Conservation (phyloP, 2,888 invertebrate genomes). For the Torymus texanus region DNA sequence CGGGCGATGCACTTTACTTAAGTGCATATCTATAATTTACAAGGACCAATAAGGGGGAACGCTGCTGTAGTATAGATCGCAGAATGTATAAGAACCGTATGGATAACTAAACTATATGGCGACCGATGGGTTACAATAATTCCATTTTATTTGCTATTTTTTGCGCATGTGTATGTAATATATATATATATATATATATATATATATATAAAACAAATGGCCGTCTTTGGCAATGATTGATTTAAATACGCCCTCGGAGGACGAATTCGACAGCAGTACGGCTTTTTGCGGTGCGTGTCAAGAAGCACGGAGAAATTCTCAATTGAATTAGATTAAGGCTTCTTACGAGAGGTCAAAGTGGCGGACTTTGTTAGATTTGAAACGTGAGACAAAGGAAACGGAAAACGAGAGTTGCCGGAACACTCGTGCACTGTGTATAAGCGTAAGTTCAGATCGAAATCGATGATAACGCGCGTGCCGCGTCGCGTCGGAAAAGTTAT, state of each 20-base stretch:
- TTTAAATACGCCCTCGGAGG: neutral
- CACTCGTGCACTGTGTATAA: no score
- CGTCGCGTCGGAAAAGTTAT: no score
- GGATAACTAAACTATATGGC: no score
- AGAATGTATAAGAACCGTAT: neutral
- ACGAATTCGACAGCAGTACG: neutral
- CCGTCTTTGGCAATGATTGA: conserved; percentile 33
- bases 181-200: no score
- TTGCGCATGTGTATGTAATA: neutral
- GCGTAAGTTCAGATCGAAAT: no score
- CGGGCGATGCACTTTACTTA: conserved; percentile 62
- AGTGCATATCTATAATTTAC: conserved; percentile 67
- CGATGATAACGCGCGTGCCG: no score
- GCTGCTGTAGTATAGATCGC: conserved; percentile 26
- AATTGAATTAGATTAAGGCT: conserved; percentile 29
- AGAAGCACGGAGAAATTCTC: conserved; percentile 11
- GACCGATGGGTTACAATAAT: no score
- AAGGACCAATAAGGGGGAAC: conserved; percentile 59
- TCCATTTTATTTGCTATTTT: conserved; percentile 12
- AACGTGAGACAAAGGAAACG: no score
- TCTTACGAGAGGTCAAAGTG: neutral
- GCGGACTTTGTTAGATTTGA: no score
- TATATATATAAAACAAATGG: no score
- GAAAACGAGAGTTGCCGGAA: no score
- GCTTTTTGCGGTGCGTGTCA: neutral